Percentiles rank a stretch among this genome's conserved stretches.
Evolutionary conservation across 2,797 vertebrate species (phyloP).

Genomic region (Serranus cabrilla): DNA sequence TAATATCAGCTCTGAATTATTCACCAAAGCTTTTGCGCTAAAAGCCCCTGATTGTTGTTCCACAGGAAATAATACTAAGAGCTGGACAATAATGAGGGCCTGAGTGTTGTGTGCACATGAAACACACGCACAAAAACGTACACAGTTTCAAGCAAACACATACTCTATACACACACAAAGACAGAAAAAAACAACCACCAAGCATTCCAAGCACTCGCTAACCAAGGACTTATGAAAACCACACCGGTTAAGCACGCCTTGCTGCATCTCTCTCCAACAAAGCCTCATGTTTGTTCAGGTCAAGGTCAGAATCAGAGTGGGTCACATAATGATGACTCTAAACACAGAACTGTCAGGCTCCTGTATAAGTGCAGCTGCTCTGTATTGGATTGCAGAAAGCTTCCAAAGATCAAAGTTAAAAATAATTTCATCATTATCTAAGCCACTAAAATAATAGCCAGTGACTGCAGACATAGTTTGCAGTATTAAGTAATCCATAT

Average conservation of each 20-base stretch:
- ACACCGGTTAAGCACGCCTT: conserved; percentile 39
- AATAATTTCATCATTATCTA: too few relatives aligned
- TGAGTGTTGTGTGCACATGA: conserved; percentile 50
- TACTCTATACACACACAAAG: not conserved
- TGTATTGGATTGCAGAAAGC: not conserved
- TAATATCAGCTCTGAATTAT: conserved; percentile 95
- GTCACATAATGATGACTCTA: conserved; percentile 7
- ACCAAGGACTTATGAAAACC: conserved; percentile 49
- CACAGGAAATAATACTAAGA: conserved; percentile 84
- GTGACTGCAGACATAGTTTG: not conserved
- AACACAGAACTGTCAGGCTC: conserved; percentile 1
- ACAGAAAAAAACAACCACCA: conserved; percentile 35
- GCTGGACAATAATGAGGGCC: conserved; percentile 74
- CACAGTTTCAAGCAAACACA: conserved; percentile 18
- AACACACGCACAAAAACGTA: conserved; percentile 27
- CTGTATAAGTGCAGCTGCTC: not conserved
- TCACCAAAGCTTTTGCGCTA: conserved; percentile 90
- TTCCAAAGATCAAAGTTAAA: too few relatives aligned
- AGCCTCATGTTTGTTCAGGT: conserved; percentile 17
- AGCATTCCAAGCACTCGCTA: conserved; percentile 33
- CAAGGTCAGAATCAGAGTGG: conserved; percentile 29
- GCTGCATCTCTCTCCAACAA: conserved; percentile 30
- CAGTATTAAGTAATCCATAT: not conserved
- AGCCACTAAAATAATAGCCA: not conserved
- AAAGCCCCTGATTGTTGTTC: conserved; percentile 91